phyloP scores from a whole-genome alignment of 2,113 vertebrate genomes.

The Plestiodon gilberti region DNA sequence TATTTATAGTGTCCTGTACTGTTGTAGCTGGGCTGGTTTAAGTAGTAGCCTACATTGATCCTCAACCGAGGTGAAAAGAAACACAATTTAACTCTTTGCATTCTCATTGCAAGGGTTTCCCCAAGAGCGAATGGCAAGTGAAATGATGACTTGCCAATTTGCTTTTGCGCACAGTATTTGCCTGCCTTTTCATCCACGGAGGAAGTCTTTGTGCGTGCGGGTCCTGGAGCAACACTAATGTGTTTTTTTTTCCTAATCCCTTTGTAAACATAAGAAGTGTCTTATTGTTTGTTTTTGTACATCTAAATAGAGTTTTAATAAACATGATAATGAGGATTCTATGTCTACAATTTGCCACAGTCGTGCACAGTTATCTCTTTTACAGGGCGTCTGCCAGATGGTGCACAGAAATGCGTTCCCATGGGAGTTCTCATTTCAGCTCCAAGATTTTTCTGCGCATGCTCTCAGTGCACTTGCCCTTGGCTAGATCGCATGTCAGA shows the following conservation, averaged over 20 bases:
- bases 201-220: not conserved
- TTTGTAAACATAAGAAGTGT: not conserved
- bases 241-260: constrained; percentile 29
- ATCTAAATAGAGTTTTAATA: constrained; percentile 1
- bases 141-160: constrained; percentile 45
- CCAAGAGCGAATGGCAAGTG: not conserved
- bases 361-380: fast-evolving
- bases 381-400: not conserved
- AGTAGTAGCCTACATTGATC: constrained; percentile 35
- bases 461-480: not conserved
- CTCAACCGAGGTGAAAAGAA: not conserved
- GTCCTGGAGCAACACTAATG: constrained; percentile 5
- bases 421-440: not conserved
- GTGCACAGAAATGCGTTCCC: not conserved
- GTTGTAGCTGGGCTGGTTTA: constrained; percentile 47
- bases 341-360: not conserved
- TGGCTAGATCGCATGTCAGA: not conserved
- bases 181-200: constrained; percentile 25
- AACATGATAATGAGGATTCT: not conserved
- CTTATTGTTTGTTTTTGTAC: not conserved
- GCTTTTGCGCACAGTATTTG: not conserved
- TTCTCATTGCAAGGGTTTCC: constrained; percentile 15
- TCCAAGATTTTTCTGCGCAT: not conserved
- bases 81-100: constrained; percentile 41
- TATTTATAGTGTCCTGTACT: constrained; percentile 47